A percentile compares a stretch with the other conserved stretches of the same genome.
These are phyloP conservation scores for Sycophila texana DNA, from an alignment of 2,888 invertebrate genomes.

Conservation along the genomic window DNA sequence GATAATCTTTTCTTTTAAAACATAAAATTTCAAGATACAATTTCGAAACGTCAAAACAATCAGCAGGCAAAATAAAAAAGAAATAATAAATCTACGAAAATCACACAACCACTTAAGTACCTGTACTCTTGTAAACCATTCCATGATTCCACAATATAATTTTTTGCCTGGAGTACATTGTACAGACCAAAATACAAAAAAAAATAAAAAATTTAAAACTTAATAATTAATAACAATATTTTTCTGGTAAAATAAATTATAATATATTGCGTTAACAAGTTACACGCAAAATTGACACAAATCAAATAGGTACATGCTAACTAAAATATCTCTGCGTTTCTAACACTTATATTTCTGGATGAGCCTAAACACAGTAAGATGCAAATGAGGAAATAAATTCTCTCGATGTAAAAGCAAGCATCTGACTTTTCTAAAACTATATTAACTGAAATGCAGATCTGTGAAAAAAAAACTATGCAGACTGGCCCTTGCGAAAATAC, in stretches of 20 bases:
- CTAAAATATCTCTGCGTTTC: not conserved
- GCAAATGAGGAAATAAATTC: slow-evolving; percentile 55
- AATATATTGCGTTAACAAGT: too few species aligned
- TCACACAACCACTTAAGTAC: not conserved
- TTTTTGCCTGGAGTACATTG: not conserved
- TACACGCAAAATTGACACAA: too few species aligned
- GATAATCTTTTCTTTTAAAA: not conserved
- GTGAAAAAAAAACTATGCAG: slow-evolving; percentile 43
- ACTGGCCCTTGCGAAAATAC: slow-evolving; percentile 63
- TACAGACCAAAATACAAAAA: not conserved
- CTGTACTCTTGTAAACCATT: slow-evolving; percentile 23
- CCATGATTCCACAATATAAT: not conserved
- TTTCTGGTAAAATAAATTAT: too few species aligned
- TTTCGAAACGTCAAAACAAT: not conserved
- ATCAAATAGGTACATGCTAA: too few species aligned
- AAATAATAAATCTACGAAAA: slow-evolving; percentile 12
- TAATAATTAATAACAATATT: too few species aligned
- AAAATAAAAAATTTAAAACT: too few species aligned
- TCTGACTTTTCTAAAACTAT: slow-evolving; percentile 48
- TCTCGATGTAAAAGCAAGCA: slow-evolving; percentile 49
- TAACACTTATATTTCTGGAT: slow-evolving; percentile 12
- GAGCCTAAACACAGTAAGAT: slow-evolving; percentile 62
- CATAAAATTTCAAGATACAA: not conserved
- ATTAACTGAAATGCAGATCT: slow-evolving; percentile 55
- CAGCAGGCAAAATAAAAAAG: slow-evolving; percentile 6